Conservation (phyloP, 1,140 invertebrate genomes). For the Drosophila virilis region DNA sequence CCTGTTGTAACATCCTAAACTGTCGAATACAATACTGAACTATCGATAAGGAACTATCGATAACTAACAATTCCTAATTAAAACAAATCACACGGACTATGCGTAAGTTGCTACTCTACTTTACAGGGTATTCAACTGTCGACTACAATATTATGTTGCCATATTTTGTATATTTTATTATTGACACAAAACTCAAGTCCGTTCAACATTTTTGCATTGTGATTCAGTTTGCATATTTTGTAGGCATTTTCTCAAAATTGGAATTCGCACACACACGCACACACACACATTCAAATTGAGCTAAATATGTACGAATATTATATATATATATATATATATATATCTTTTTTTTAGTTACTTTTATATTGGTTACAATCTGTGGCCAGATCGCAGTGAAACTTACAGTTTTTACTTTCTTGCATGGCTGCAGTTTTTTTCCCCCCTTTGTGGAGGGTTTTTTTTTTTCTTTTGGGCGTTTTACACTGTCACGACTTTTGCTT, state of each 20-base stretch:
- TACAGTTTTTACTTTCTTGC: slow-evolving; percentile 66
- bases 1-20: too few species aligned
- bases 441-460: slow-evolving; percentile 14
- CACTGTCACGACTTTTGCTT: slow-evolving; percentile 70
- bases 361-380: slow-evolving; percentile 39
- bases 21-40: too few species aligned
- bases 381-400: slow-evolving; percentile 68
- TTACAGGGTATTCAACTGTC: slow-evolving; percentile 10
- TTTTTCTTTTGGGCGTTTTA: slow-evolving; percentile 59
- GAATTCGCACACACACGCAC: slow-evolving; percentile 11
- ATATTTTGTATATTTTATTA: slow-evolving; percentile 60
- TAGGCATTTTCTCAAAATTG: slow-evolving; percentile 37
- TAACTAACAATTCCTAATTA: too few species aligned
- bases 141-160: not conserved
- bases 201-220: slow-evolving; percentile 63
- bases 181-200: slow-evolving; percentile 64
- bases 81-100: too few species aligned
- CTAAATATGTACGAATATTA: slow-evolving; percentile 5
- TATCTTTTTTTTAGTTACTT: slow-evolving; percentile 11
- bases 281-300: slow-evolving; percentile 4
- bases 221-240: slow-evolving; percentile 62
- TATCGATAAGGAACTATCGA: too few species aligned
- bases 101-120: too few species aligned
- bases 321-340: slow-evolving; percentile 1
- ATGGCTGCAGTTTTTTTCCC: slow-evolving; percentile 37